Conservation (phyloP, 2,113 vertebrate genomes). For the Dicerorhinus sumatrensis region DNA sequence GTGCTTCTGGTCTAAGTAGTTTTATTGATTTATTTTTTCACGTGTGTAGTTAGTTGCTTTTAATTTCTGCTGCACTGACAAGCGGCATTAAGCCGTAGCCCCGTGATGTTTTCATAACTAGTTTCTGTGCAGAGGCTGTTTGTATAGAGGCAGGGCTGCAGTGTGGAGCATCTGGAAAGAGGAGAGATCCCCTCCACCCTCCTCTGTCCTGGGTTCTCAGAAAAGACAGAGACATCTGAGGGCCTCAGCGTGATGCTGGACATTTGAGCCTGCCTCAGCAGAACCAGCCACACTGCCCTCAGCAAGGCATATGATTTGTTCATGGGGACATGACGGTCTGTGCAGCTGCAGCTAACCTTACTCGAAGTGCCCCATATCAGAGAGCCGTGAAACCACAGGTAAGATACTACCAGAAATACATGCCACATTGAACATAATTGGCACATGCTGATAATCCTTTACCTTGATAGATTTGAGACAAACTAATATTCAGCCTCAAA, state of each 20-base stretch:
- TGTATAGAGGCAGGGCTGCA: not conserved
- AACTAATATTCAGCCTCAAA: not conserved
- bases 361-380: not conserved
- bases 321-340: not conserved
- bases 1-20: not conserved
- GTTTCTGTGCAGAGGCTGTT: not conserved
- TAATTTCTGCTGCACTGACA: not conserved
- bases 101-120: not conserved
- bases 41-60: not conserved
- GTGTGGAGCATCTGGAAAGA: not conserved
- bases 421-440: not conserved
- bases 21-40: not conserved
- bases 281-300: not conserved
- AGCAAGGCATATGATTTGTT: not conserved
- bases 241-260: too few relatives aligned
- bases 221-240: not conserved
- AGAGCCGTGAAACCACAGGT: not conserved
- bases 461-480: not conserved
- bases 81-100: too few relatives aligned
- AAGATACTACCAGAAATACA: not conserved
- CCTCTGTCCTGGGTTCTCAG: not conserved
- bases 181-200: not conserved
- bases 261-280: not conserved
- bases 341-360: not conserved
- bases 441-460: not conserved